These are phyloP conservation scores for Caenorhabditis sp. DNA, from an alignment of 2,888 invertebrate species.

Conservation along the genomic window DNA sequence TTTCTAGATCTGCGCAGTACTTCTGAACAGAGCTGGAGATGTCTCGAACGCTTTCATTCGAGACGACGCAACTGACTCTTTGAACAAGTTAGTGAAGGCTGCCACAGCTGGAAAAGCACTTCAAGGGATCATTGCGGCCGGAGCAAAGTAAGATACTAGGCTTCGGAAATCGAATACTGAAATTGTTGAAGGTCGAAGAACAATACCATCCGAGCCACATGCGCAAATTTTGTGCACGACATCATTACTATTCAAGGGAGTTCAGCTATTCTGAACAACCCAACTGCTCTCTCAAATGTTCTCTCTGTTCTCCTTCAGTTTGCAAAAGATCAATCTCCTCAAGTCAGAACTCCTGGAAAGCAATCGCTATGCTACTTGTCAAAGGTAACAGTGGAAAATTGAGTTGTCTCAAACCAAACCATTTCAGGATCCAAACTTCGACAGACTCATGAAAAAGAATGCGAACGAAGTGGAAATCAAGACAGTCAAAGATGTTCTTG, in stretches of 20 bases:
- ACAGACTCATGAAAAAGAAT: conserved; percentile 69
- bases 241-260: conserved; percentile 88
- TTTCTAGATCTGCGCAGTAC: conserved; percentile 69
- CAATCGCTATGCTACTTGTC: conserved; percentile 67
- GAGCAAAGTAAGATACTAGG: conserved; percentile 75
- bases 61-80: conserved; percentile 91
- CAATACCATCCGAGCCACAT: conserved; percentile 91
- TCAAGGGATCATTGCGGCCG: conserved; percentile 83
- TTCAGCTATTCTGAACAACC: conserved; percentile 86
- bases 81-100: conserved; percentile 90
- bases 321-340: conserved; percentile 69
- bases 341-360: conserved; percentile 70
- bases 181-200: conserved; percentile 88
- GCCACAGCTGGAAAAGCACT: conserved; percentile 86
- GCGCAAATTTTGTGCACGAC: conserved; percentile 87
- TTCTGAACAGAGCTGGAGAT: conserved; percentile 85
- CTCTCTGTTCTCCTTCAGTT: conserved; percentile 68
- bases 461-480: conserved; percentile 66
- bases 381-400: conserved; percentile 33
- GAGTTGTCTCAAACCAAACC: neutral
- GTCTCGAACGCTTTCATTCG: conserved; percentile 95
- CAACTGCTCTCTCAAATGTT: conserved; percentile 49
- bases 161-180: neutral
- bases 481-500: conserved; percentile 67
- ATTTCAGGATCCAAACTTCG: conserved; percentile 69